Conservation (phyloP, 2,797 vertebrate genomes). For the Chloroceryle inda region DNA sequence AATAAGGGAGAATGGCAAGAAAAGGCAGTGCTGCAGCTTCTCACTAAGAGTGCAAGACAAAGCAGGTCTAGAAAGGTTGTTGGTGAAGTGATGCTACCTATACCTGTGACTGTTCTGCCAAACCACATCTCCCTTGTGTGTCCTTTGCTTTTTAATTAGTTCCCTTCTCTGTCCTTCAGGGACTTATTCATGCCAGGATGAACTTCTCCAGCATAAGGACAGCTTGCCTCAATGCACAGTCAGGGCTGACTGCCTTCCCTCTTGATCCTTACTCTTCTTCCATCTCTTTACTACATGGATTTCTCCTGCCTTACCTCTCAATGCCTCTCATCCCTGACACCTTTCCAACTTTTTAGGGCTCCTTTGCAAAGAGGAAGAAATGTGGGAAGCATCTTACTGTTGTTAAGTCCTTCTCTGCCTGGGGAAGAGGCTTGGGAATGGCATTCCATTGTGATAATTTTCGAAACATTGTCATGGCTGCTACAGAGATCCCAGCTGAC, state of each 20-base stretch:
- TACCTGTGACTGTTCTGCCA: neutral
- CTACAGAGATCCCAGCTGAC: neutral
- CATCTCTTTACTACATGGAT: neutral
- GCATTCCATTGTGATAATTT: neutral
- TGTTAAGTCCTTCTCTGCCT: neutral
- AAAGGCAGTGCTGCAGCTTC: neutral
- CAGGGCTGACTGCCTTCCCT: neutral
- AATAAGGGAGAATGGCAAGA: neutral
- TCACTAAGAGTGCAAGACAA: neutral
- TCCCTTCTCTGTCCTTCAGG: neutral
- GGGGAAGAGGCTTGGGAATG: neutral
- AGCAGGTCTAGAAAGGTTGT: neutral
- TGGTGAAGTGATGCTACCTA: neutral
- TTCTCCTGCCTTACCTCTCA: neutral
- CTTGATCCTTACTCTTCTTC: neutral
- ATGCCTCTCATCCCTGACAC: accelerated
- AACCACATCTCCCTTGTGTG: neutral
- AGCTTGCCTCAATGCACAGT: neutral
- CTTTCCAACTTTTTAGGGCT: neutral
- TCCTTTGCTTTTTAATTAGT: neutral
- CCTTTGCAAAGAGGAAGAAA: neutral
- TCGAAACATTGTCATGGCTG: neutral
- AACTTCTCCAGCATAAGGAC: neutral
- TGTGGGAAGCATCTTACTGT: neutral
- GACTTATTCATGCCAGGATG: neutral